A percentile compares a stretch with the other conserved stretches of the same genome.
These are phyloP conservation scores for Gallinago stenura DNA, from an alignment of 2,797 vertebrate species.

Conservation along the genomic window DNA sequence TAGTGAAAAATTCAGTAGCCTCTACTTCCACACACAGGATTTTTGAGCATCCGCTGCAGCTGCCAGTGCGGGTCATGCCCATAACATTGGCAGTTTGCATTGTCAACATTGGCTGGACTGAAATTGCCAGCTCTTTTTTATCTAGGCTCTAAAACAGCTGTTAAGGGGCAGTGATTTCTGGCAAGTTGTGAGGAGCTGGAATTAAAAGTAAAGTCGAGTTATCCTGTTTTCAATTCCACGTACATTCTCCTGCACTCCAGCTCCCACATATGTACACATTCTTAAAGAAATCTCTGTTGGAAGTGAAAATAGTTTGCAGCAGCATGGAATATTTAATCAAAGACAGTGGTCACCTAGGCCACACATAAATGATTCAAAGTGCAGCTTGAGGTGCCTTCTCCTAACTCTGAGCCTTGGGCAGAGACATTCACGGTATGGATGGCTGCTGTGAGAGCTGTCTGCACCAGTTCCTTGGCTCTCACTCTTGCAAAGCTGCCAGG, in stretches of 20 bases:
- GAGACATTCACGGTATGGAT: background rate
- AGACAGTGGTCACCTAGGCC: background rate
- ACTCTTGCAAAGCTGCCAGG: conserved; percentile 10
- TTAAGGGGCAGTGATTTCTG: background rate
- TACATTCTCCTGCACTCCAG: background rate
- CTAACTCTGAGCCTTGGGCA: background rate
- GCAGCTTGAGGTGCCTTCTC: background rate
- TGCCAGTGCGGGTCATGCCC: background rate
- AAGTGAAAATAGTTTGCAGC: background rate
- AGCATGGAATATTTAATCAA: background rate
- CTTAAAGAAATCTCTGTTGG: background rate
- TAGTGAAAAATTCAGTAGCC: background rate
- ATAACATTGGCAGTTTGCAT: background rate
- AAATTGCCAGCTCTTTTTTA: background rate
- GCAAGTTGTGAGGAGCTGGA: background rate
- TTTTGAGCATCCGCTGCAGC: background rate
- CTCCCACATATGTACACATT: background rate
- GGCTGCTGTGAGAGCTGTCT: background rate
- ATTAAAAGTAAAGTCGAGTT: background rate
- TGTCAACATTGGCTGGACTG: background rate
- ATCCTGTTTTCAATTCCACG: background rate
- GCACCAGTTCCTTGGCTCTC: background rate
- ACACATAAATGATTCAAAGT: background rate
- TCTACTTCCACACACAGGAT: background rate
- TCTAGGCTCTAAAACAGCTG: background rate